These are phyloP conservation scores for Holotrichia oblita DNA, from an alignment of 1,140 invertebrate genomes.

Conservation along the genomic window DNA sequence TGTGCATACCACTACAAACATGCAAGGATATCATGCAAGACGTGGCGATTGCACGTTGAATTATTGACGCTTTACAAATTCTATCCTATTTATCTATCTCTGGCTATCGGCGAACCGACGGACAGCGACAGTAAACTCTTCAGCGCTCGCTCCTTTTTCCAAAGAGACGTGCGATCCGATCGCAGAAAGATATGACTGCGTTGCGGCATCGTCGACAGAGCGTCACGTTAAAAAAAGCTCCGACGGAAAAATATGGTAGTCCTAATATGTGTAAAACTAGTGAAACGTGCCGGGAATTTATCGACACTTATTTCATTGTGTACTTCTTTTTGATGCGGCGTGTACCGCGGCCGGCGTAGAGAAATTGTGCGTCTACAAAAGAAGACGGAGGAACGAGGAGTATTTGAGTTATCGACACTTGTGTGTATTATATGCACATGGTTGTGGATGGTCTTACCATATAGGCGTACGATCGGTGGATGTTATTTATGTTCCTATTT, in stretches of 20 bases:
- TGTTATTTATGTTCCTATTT: neutral
- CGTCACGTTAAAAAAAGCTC: conserved; percentile 7
- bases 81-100: conserved; percentile 34
- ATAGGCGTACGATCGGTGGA: neutral
- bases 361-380: neutral
- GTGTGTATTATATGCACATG: neutral
- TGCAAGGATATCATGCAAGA: neutral
- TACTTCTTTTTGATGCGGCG: neutral
- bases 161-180: neutral
- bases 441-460: neutral
- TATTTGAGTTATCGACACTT: neutral
- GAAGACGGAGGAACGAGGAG: neutral
- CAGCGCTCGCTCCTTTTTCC: neutral
- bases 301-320: conserved; percentile 24
- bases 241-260: conserved; percentile 14
- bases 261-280: conserved; percentile 36
- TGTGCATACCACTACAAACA: neutral
- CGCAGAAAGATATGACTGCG: conserved; percentile 22
- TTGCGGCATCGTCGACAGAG: neutral
- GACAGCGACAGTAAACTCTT: conserved; percentile 27
- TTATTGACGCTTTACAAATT: conserved; percentile 36
- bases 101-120: conserved; percentile 1
- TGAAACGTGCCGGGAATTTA: conserved; percentile 36
- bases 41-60: neutral
- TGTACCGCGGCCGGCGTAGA: neutral